These are phyloP conservation scores for Varanus komodoensis DNA, from an alignment of 2,113 vertebrate species.

Conservation along the genomic window DNA sequence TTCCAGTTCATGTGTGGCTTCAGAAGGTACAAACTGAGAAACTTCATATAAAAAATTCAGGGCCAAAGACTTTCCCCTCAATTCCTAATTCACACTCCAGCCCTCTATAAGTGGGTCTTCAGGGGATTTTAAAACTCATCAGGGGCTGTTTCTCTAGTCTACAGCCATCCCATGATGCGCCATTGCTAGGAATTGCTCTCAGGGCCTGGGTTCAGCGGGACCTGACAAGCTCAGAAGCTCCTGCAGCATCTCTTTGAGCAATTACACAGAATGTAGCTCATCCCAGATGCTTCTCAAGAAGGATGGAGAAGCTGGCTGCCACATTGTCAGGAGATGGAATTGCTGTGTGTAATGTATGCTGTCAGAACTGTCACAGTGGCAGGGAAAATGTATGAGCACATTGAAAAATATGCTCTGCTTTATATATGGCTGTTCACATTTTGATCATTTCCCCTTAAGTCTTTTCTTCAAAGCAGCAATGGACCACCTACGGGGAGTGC, in stretches of 20 bases:
- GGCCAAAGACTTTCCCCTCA: too few relatives aligned
- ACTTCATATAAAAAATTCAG: too few relatives aligned
- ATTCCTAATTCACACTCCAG: background rate
- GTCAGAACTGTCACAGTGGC: conserved; percentile 12
- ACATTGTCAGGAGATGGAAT: background rate
- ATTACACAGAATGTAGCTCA: background rate
- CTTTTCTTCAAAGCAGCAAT: conserved; percentile 1
- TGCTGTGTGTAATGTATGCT: conserved; percentile 6
- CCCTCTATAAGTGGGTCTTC: background rate
- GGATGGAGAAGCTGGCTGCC: background rate
- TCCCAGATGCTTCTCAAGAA: conserved; percentile 16
- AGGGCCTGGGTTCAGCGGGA: background rate
- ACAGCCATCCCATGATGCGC: too few relatives aligned
- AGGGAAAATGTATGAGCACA: background rate
- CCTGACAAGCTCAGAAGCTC: background rate
- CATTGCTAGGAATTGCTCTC: background rate
- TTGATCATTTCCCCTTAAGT: conserved; percentile 12
- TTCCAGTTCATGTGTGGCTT: too few relatives aligned
- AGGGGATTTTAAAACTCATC: too few relatives aligned
- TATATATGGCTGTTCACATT: conserved; percentile 3
- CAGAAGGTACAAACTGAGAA: too few relatives aligned
- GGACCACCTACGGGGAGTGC: background rate
- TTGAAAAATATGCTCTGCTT: conserved; percentile 12
- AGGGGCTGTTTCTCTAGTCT: too few relatives aligned
- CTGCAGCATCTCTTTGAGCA: background rate